Percentiles rank a stretch among this genome's conserved stretches.
Conservation (phyloP, 1,140 invertebrate genomes). For the Archivesica marissinica region DNA sequence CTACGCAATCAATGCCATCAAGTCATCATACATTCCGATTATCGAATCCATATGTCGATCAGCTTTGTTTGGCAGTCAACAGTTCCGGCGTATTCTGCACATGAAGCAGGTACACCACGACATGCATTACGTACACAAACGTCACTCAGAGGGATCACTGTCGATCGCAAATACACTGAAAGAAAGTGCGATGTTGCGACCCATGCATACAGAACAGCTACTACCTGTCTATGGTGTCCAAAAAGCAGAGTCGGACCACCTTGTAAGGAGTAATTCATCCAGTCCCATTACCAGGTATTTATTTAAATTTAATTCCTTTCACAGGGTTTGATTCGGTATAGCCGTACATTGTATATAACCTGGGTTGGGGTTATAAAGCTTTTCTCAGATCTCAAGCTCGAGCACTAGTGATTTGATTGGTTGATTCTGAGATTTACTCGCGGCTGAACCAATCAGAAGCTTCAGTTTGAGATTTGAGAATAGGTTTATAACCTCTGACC, state of each 20-base stretch:
- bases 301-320: too few species aligned
- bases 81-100: constrained; percentile 21
- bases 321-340: too few species aligned
- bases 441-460: too few species aligned
- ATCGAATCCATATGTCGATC: constrained; percentile 76
- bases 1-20: constrained; percentile 79
- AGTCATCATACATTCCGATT: constrained; percentile 75
- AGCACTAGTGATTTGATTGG: too few species aligned
- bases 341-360: too few species aligned
- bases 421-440: too few species aligned
- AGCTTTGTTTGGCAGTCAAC: constrained; percentile 61
- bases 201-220: constrained; percentile 34
- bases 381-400: too few species aligned
- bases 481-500: too few species aligned
- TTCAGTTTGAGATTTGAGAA: too few species aligned
- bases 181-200: constrained; percentile 51
- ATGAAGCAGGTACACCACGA: constrained; percentile 57
- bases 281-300: constrained; percentile 50
- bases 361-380: too few species aligned
- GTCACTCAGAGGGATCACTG: constrained; percentile 47
- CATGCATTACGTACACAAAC: constrained; percentile 39
- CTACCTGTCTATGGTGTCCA: not conserved
- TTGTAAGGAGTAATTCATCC: constrained; percentile 44
- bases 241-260: constrained; percentile 20
- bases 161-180: constrained; percentile 29